Evolutionary conservation across 2,113 vertebrate genomes (phyloP).

Genomic region (Clarias batrachus): DNA sequence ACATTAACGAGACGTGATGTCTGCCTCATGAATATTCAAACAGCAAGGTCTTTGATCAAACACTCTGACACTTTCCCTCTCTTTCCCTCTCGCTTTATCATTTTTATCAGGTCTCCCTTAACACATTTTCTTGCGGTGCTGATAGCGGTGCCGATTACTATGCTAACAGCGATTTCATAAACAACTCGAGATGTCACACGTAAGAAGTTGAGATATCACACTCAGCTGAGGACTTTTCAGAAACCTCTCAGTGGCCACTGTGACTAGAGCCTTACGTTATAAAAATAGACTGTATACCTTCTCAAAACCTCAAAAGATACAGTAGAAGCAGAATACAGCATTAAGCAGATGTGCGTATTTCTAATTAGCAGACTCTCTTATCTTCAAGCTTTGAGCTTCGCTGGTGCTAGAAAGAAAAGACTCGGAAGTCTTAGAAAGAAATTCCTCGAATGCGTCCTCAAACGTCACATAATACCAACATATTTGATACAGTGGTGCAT

Average conservation of each 20-base stretch:
- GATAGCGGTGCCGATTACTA: constrained; percentile 1
- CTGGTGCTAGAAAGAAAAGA: background rate
- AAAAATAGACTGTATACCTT: background rate
- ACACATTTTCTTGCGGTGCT: constrained; percentile 9
- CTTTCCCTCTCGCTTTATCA: background rate
- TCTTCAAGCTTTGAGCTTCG: constrained; percentile 16
- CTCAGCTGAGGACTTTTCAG: background rate
- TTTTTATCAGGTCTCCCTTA: constrained; percentile 37
- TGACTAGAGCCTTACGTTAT: background rate
- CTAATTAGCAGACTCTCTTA: constrained; percentile 14
- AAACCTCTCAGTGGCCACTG: background rate
- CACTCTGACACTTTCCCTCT: constrained; percentile 25
- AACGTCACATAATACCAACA: background rate
- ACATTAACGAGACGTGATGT: constrained; percentile 42
- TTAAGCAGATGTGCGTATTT: background rate
- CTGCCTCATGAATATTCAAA: constrained; percentile 50
- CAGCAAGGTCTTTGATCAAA: constrained; percentile 48
- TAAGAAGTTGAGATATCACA: background rate
- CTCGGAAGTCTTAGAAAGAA: background rate
- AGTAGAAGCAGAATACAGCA: background rate
- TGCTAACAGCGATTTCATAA: constrained; percentile 26
- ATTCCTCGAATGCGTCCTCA: background rate
- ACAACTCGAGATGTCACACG: constrained; percentile 11
- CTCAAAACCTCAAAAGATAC: background rate
- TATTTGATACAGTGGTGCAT: background rate